Base-by-base conservation (phyloP, 2,113 vertebrate genomes). In the Lamprotornis superbus region DNA sequence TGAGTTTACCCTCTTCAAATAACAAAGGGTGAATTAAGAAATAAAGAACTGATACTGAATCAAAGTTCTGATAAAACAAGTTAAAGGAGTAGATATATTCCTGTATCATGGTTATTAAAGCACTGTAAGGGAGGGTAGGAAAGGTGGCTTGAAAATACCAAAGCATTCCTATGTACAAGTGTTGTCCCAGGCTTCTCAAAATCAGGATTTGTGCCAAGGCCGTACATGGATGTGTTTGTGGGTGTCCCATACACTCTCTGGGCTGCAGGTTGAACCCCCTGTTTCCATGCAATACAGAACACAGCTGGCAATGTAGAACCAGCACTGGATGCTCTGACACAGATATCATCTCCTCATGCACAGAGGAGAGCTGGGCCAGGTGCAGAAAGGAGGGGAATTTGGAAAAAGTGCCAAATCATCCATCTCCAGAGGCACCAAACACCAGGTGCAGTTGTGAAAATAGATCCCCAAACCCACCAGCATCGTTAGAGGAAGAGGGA, bases 381-480 rank as follows among this genome's bases (percentile, higher is more conserved):
- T 0, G 0, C 71, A 93, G 76, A 78, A 81, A 57, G 77, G 30
- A 90, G 55, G 40, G 33, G 37, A 60, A 63, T 57, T 46, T 61
- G 42, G 76, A 35, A 59, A n/a, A 57, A 46, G 25, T 10, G 17
- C n/a, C 63, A 80, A 46, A 59, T 50, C 2, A 2, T 78, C 56
- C 53, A 19, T 35, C 52, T 77, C 61, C 61, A 70, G 61, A 56
- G 69, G 82, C 40, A 23, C 16, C 27, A 83, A 91, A 67, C 77
- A 63, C 31, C 87, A 89, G 87, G 77, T 93, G 74, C 61, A 82
- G 70, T 39, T 82, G 78, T 28, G 74, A 31, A 87, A 96, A 91
- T 30, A 57, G 27, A 53, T 44, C 42, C 75, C 74, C 31, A 76
- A 56, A 79, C 6, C 65, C 7, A 15, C 20, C 61, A 87, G 42